phyloP scores from a whole-genome alignment of 2,113 vertebrate genomes.

The Calyptomena viridis region DNA sequence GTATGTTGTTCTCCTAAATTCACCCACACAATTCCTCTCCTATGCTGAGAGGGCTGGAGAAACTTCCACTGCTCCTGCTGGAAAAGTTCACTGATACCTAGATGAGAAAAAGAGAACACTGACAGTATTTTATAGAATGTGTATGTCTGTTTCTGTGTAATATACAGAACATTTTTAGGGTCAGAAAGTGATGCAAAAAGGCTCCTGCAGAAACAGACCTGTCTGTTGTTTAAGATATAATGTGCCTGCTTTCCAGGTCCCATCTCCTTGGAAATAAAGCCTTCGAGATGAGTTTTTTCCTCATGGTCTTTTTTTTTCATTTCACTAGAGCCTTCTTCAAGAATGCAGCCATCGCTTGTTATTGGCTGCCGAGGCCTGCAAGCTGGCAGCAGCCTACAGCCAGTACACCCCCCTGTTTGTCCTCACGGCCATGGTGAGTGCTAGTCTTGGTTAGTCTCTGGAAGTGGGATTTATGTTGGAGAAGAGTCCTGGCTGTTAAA shows the following conservation, averaged over 20 bases:
- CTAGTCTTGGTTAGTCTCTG: background rate
- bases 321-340: constrained; percentile 74
- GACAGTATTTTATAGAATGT: background rate
- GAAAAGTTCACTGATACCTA: background rate
- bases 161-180: background rate
- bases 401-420: constrained; percentile 90
- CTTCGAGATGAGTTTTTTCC: background rate
- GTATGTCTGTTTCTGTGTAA: background rate
- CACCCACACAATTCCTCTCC: background rate
- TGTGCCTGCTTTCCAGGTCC: background rate
- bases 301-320: background rate
- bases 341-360: constrained; percentile 82
- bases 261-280: background rate
- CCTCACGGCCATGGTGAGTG: constrained; percentile 84
- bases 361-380: constrained; percentile 87
- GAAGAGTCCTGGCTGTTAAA: background rate
- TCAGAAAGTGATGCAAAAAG: background rate
- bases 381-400: constrained; percentile 86
- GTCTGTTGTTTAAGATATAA: background rate
- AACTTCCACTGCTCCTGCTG: background rate
- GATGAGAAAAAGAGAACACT: background rate
- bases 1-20: background rate
- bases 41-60: background rate
- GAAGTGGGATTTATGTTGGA: background rate
- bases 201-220: background rate